Evolutionary conservation across 1,140 invertebrate genomes (phyloP).

Genomic region (Scylla paramamosain): DNA sequence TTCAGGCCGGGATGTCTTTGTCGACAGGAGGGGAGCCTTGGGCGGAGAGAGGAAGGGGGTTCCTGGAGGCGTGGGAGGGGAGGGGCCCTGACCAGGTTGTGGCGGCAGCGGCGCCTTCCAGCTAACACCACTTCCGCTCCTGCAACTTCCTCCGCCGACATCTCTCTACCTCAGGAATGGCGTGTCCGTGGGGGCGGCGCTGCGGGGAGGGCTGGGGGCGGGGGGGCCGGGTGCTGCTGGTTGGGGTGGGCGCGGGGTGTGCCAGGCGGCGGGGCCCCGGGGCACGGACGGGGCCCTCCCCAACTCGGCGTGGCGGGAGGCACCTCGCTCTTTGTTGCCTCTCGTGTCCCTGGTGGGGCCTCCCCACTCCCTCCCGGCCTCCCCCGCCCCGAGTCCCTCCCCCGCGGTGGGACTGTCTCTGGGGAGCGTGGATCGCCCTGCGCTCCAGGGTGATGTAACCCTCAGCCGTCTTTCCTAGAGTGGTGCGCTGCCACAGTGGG

Average conservation of each 20-base stretch:
- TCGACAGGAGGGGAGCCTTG: not conserved
- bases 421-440: not conserved
- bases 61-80: not conserved
- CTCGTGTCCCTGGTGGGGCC: not conserved
- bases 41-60: not conserved
- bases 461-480: not conserved
- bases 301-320: conserved; percentile 39
- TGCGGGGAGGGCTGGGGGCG: not conserved
- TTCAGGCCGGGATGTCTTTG: not conserved
- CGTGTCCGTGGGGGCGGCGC: not conserved
- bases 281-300: not conserved
- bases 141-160: conserved; percentile 23
- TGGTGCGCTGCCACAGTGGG: not conserved
- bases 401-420: not conserved
- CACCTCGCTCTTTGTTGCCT: conserved; percentile 51
- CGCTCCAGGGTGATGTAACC: not conserved
- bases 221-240: not conserved
- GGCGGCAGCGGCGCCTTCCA: not conserved
- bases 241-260: not conserved
- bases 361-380: not conserved
- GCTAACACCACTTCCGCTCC: not conserved
- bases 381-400: not conserved
- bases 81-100: not conserved
- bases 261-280: not conserved
- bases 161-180: conserved; percentile 21